Conservation (phyloP, 2,888 invertebrate genomes). For the Galerucella calmariensis region DNA sequence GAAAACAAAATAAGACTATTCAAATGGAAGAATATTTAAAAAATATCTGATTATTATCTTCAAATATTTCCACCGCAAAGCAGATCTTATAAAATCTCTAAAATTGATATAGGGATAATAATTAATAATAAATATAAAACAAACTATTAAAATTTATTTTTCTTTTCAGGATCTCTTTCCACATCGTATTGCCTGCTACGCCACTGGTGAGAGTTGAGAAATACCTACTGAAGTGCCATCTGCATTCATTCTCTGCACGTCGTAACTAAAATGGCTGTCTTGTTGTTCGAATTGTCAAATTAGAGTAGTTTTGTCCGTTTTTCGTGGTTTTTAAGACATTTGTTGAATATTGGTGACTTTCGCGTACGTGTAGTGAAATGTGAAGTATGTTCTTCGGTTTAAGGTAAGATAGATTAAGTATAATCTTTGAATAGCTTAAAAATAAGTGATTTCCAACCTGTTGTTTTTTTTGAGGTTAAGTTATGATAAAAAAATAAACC, state of each 20-base stretch:
- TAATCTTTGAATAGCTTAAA: not conserved
- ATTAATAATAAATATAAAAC: too few relatives aligned
- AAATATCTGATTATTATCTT: too few relatives aligned
- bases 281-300: conserved; percentile 42
- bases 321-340: conserved; percentile 39
- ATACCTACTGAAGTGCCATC: not conserved
- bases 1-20: too few relatives aligned
- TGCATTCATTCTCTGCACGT: not conserved
- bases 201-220: not conserved
- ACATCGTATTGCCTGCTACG: not conserved
- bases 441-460: conserved; percentile 37
- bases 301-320: conserved; percentile 46
- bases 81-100: too few relatives aligned
- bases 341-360: conserved; percentile 34
- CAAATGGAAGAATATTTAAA: too few relatives aligned
- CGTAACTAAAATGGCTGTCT: conserved; percentile 29
- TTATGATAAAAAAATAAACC: conserved; percentile 32
- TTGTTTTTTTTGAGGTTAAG: conserved; percentile 44
- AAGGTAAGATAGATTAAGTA: conserved; percentile 41
- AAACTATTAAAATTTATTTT: too few relatives aligned
- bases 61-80: too few relatives aligned
- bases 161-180: too few relatives aligned
- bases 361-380: conserved; percentile 30
- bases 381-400: conserved; percentile 30
- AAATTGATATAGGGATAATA: too few relatives aligned